These are phyloP conservation scores for Drosophila falleni DNA, from an alignment of 2,888 invertebrate genomes.

Conservation along the genomic window DNA sequence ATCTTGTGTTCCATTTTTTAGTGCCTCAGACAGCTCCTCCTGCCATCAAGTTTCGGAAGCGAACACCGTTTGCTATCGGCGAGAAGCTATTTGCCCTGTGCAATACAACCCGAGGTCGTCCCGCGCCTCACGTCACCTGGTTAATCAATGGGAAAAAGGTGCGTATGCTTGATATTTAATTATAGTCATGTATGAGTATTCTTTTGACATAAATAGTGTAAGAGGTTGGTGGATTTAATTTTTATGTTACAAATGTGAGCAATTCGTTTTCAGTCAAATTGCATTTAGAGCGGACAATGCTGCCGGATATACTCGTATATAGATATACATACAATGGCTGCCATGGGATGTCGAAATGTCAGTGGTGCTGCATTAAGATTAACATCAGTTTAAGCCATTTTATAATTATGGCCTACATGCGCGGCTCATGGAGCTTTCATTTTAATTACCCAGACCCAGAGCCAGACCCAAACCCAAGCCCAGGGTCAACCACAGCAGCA, in stretches of 20 bases:
- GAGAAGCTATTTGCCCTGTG: conserved; percentile 90
- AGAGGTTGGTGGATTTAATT: conserved; percentile 13
- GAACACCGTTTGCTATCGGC: conserved; percentile 87
- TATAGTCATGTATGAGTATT: neutral
- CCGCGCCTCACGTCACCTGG: conserved; percentile 90
- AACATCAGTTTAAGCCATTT: conserved; percentile 80
- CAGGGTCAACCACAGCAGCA: conserved; percentile 24
- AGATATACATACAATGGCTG: conserved; percentile 47
- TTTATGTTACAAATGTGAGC: conserved; percentile 26
- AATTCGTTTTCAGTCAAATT: conserved; percentile 29
- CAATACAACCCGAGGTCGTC: conserved; percentile 89
- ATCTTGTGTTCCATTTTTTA: conserved; percentile 53
- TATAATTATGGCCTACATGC: conserved; percentile 79
- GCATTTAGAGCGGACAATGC: conserved; percentile 9
- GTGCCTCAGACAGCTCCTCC: conserved; percentile 89
- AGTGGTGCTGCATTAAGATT: conserved; percentile 68
- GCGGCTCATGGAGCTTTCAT: conserved; percentile 65
- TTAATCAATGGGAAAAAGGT: conserved; percentile 90
- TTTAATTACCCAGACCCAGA: conserved; percentile 69
- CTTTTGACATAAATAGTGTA: neutral
- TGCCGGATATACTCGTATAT: neutral
- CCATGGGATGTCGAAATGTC: conserved; percentile 61
- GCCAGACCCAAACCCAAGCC: conserved; percentile 3
- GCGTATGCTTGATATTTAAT: conserved; percentile 61
- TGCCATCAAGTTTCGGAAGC: conserved; percentile 88